Evolutionary conservation across 2,888 invertebrate genomes (phyloP), one percentile per base, ranked within the genome.

Genomic region (Ariolimax columbianus): DNA sequence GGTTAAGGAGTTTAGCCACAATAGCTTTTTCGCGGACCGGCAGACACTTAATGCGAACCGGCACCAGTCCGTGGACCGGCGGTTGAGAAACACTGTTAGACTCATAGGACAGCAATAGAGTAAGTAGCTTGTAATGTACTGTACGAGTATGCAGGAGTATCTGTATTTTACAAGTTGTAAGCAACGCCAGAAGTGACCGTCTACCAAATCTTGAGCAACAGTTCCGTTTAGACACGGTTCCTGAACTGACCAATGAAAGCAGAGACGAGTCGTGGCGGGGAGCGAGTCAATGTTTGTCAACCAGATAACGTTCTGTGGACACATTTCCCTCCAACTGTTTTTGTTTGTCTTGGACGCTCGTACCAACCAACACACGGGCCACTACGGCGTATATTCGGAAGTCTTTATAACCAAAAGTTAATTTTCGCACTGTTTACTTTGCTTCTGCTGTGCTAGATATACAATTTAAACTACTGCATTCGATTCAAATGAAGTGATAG

Each of bases 191-290:
- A n/a, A n/a, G 3, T 68, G 68, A 68, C 36, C 36, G 19, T 36
- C 36, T 36, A 68, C 68, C 36, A 17, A 11, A 26, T 40, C 40
- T 38, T 23, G 70, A 40, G 40, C 38, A 70, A 19, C 38, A 70
- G 9, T 70, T 11, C 4, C 38, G 36, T 70, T 70, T 38, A 33
- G 68, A 70, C 38, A 70, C 70, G 26, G n/a, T n/a, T n/a, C n/a
- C 47, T 36, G 40, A 30, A 47, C 47, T 40, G 40, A 40, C 73
- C 73, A 73, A 73, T 73, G 43, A 73, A 73, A 73, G n/a, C 43
- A 40, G 72, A n/a, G n/a, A 73, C 23, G 26, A 40, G 26, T 9
- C n/a, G n/a, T 47, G n/a, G 40, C 72, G 47, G 43, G 43, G 43
- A 73, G 73, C 43, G 26, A n/a, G 23, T 40, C 70, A 38, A 23